phyloP scores from a whole-genome alignment of 2,113 vertebrate genomes.

The Cyanocitta stelleri region DNA sequence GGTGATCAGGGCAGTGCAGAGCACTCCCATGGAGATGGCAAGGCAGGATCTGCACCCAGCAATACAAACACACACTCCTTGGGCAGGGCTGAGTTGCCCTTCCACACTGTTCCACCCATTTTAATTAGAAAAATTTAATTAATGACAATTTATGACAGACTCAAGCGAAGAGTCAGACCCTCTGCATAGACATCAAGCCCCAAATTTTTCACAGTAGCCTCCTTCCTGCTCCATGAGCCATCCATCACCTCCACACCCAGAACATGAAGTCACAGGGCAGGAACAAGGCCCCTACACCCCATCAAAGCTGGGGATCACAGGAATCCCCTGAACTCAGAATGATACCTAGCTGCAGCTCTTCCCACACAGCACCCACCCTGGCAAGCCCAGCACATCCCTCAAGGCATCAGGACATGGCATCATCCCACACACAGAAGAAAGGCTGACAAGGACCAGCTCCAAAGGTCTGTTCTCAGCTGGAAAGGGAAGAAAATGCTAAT shows the following conservation, averaged over 20 bases:
- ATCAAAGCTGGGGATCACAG: background rate
- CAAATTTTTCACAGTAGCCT: background rate
- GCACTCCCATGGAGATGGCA: background rate
- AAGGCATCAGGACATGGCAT: background rate
- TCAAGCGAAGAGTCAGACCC: background rate
- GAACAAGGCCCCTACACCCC: accelerated
- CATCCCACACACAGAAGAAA: background rate
- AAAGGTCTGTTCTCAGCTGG: background rate
- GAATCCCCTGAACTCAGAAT: background rate
- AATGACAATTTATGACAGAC: background rate
- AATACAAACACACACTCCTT: background rate
- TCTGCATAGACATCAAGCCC: background rate
- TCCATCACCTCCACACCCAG: background rate
- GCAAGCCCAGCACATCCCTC: background rate
- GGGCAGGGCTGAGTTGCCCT: background rate
- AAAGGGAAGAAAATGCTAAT: background rate
- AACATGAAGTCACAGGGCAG: background rate
- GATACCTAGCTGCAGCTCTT: background rate
- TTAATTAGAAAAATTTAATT: background rate
- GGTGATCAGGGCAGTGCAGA: background rate
- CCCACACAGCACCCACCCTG: background rate
- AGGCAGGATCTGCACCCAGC: background rate
- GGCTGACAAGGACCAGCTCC: background rate
- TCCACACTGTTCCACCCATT: background rate
- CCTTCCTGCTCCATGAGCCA: background rate